Evolutionary conservation across 2,888 invertebrate species (phyloP).

Genomic region (Thumatha senex): DNA sequence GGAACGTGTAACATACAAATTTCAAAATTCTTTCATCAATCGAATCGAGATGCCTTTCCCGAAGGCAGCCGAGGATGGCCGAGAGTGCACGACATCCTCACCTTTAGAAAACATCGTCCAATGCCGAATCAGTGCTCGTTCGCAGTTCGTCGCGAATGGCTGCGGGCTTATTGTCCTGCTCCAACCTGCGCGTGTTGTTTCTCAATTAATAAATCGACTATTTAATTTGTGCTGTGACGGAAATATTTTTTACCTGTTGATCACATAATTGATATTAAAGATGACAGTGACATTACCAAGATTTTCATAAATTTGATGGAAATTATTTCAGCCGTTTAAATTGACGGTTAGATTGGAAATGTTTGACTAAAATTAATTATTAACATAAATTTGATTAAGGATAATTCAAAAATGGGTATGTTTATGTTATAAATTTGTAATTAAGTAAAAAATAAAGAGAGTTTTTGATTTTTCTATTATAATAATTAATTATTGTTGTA

Average conservation of each 20-base stretch:
- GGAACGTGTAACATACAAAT: constrained; percentile 52
- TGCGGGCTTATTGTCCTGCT: constrained; percentile 38
- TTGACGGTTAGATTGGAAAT: not conserved
- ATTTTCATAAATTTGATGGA: constrained; percentile 3
- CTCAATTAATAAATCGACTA: constrained; percentile 55
- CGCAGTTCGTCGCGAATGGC: constrained; percentile 55
- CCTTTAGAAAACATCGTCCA: constrained; percentile 77
- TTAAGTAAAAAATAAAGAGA: too few relatives aligned
- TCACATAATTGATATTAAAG: constrained; percentile 27
- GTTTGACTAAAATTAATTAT: not conserved
- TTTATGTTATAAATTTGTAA: not conserved
- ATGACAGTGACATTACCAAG: constrained; percentile 15
- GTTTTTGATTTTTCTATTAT: too few relatives aligned
- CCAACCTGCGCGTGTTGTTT: constrained; percentile 47
- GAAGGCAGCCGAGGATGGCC: constrained; percentile 63
- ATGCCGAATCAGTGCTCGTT: constrained; percentile 77
- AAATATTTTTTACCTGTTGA: constrained; percentile 56
- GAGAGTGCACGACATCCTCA: constrained; percentile 72
- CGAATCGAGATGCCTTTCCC: constrained; percentile 72
- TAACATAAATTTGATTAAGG: not conserved
- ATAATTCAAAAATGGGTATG: constrained; percentile 1
- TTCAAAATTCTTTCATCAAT: constrained; percentile 72
- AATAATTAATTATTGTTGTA: too few relatives aligned
- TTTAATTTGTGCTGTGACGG: constrained; percentile 59
- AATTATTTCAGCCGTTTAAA: not conserved